These are phyloP conservation scores for Saturnia japonica DNA, from an alignment of 2,888 invertebrate genomes.

Conservation along the genomic window DNA sequence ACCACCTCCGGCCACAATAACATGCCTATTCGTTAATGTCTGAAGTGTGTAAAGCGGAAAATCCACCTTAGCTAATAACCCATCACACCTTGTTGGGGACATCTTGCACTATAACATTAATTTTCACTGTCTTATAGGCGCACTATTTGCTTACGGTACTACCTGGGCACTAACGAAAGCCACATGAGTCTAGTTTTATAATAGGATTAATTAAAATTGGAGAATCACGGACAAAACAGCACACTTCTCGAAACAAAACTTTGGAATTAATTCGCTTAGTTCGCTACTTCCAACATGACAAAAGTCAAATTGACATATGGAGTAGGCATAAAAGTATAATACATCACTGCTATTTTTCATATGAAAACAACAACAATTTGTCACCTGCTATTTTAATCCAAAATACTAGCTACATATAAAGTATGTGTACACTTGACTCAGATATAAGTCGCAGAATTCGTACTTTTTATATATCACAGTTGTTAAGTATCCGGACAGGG, in stretches of 20 bases:
- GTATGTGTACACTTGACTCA: too few species aligned
- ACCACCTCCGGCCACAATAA: constrained; percentile 98
- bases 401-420: too few species aligned
- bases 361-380: too few species aligned
- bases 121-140: constrained; percentile 42
- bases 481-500: too few species aligned
- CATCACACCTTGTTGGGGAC: constrained; percentile 83
- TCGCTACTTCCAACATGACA: constrained; percentile 79
- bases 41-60: constrained; percentile 96
- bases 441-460: too few species aligned
- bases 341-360: too few species aligned
- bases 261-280: constrained; percentile 59
- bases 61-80: constrained; percentile 92
- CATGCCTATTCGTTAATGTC: constrained; percentile 94
- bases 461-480: too few species aligned
- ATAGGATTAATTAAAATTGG: constrained; percentile 44
- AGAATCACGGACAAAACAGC: constrained; percentile 59
- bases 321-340: too few species aligned
- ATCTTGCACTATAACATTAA: constrained; percentile 65
- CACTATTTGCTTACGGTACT: constrained; percentile 45
- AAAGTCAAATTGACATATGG: constrained; percentile 70
- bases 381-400: too few species aligned
- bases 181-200: constrained; percentile 58
- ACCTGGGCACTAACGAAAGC: constrained; percentile 44
- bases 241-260: constrained; percentile 58